These are phyloP conservation scores for Drosophila merina DNA, from an alignment of 2,888 invertebrate species.

Conservation along the genomic window DNA sequence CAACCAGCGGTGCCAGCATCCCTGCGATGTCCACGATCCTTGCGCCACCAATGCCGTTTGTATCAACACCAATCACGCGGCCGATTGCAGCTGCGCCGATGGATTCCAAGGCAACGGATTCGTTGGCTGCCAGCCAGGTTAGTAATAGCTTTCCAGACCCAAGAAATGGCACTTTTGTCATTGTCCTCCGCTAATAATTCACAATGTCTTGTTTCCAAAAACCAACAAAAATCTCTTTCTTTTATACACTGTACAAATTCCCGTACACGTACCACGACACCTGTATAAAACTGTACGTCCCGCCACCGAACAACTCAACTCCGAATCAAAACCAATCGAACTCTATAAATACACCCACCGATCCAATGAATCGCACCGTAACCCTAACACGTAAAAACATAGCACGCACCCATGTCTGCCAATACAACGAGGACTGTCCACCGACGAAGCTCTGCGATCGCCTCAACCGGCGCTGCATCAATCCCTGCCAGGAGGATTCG, in stretches of 20 bases:
- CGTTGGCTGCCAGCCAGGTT: conserved; percentile 91
- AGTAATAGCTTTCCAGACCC: conserved; percentile 63
- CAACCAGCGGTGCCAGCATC: conserved; percentile 92
- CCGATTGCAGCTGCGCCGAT: conserved; percentile 93
- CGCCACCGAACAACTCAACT: conserved; percentile 38
- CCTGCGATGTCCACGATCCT: conserved; percentile 93
- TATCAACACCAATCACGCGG: conserved; percentile 93
- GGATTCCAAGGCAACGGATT: conserved; percentile 95
- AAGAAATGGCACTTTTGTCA: conserved; percentile 50
- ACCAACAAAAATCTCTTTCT: conserved; percentile 53
- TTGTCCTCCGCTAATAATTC: conserved; percentile 62
- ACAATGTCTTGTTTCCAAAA: conserved; percentile 52
- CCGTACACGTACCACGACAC: conserved; percentile 60
- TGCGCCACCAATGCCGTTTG: conserved; percentile 93
- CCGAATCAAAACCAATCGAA: conserved; percentile 49
- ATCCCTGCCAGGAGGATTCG: conserved; percentile 91
- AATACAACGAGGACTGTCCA: conserved; percentile 95
- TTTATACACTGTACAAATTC: conserved; percentile 81
- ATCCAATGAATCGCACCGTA: conserved; percentile 47
- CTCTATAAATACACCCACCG: conserved; percentile 64
- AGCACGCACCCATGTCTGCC: conserved; percentile 86
- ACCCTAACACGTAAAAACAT: conserved; percentile 34
- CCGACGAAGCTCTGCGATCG: conserved; percentile 93
- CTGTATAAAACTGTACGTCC: conserved; percentile 72
- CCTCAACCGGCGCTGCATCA: conserved; percentile 92